A percentile compares a stretch with the other conserved stretches of the same genome.
These are phyloP conservation scores for western clawed frog (Xenopus tropicalis) DNA, from an alignment of 2,113 vertebrate species.

Conservation along the genomic window DNA sequence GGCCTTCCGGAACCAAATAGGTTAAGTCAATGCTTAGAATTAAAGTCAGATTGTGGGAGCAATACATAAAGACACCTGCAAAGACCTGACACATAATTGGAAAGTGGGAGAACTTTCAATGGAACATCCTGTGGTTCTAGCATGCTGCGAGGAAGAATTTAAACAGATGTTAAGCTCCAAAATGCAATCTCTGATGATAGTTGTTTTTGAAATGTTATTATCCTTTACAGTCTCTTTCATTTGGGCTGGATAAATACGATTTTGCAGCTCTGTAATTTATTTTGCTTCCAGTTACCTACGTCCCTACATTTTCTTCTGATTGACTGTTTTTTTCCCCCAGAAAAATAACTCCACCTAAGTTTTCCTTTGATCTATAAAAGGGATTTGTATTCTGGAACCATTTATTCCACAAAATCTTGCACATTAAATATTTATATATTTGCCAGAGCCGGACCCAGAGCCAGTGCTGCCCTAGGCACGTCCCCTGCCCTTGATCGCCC, in stretches of 20 bases:
- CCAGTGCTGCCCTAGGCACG: too few species aligned
- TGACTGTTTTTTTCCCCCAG: conserved; percentile 28
- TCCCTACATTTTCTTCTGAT: conserved; percentile 37
- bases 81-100: conserved; percentile 44
- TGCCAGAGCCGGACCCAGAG: too few species aligned
- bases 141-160: conserved; percentile 42
- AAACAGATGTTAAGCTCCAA: conserved; percentile 45
- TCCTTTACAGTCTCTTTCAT: conserved; percentile 45
- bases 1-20: too few species aligned
- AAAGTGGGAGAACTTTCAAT: conserved; percentile 41
- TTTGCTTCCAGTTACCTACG: conserved; percentile 34
- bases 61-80: conserved; percentile 44
- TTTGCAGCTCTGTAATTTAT: conserved; percentile 43
- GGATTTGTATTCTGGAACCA: neutral
- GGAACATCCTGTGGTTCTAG: conserved; percentile 39
- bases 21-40: too few species aligned
- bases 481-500: too few species aligned
- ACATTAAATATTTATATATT: too few species aligned
- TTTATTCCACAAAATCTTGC: neutral
- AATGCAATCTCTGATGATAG: conserved; percentile 46
- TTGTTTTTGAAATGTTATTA: conserved; percentile 45
- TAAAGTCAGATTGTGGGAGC: conserved; percentile 9
- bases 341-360: conserved; percentile 15
- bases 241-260: conserved; percentile 41
- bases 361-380: conserved; percentile 12